phyloP scores from a whole-genome alignment of 2,797 vertebrate genomes.

The Anomalospiza imberbis region DNA sequence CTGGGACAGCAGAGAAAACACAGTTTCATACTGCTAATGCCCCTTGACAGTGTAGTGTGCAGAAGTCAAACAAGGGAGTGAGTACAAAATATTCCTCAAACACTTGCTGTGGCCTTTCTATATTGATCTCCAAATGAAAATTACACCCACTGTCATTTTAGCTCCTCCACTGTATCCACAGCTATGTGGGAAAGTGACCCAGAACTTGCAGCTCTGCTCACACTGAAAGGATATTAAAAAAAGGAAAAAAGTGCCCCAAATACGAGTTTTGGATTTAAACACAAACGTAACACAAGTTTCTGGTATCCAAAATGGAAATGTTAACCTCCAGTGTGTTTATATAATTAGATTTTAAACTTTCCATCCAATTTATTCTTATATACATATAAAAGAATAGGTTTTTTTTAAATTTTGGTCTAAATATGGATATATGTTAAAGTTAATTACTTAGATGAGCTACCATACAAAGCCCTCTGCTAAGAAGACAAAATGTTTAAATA shows the following conservation, averaged over 20 bases:
- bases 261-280: not conserved
- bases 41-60: not conserved
- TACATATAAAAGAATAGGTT: not conserved
- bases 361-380: not conserved
- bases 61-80: not conserved
- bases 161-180: not conserved
- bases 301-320: not conserved
- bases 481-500: not conserved
- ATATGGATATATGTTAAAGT: slow-evolving; percentile 36
- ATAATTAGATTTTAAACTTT: not conserved
- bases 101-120: not conserved
- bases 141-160: not conserved
- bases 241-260: not conserved
- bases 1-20: not conserved
- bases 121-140: slow-evolving; percentile 28
- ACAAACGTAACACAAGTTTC: not conserved
- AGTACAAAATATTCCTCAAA: slow-evolving; percentile 23
- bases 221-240: not conserved
- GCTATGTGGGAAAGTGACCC: not conserved
- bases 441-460: not conserved
- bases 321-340: not conserved
- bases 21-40: not conserved
- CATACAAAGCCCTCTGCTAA: not conserved
- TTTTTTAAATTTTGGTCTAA: slow-evolving; percentile 5
- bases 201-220: not conserved